Evolutionary conservation across 2,113 vertebrate genomes (phyloP).

Genomic region (Platycercus adscitus): DNA sequence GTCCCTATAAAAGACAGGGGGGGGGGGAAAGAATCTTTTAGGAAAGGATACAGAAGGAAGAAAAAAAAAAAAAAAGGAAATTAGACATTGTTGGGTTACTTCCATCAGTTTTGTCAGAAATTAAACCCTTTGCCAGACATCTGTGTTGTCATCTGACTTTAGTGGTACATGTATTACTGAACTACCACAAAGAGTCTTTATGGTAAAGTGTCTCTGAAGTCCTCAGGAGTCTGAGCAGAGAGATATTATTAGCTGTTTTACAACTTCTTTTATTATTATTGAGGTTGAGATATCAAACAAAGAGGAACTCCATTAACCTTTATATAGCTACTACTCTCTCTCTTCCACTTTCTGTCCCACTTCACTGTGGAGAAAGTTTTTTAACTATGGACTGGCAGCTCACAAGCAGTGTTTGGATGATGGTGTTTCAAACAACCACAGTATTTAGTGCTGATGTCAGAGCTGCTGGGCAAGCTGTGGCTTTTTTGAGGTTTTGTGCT

Average conservation of each 20-base stretch:
- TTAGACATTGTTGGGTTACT: not conserved
- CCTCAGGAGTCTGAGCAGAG: not conserved
- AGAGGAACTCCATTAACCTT: not conserved
- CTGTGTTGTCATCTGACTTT: not conserved
- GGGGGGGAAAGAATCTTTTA: not conserved
- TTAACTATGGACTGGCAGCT: not conserved
- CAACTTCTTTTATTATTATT: not conserved
- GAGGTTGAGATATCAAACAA: not conserved
- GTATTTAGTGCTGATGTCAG: rapidly evolving
- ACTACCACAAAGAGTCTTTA: not conserved
- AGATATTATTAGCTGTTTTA: not conserved
- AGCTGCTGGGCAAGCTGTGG: not conserved
- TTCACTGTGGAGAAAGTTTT: not conserved
- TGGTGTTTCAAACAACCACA: not conserved
- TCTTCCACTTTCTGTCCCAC: not conserved
- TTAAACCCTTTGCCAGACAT: not conserved
- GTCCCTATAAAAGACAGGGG: not conserved
- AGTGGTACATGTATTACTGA: not conserved
- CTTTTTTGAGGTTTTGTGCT: not conserved
- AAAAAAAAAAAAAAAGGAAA: not conserved
- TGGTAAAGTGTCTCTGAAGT: not conserved
- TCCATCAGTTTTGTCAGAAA: not conserved
- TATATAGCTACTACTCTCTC: not conserved
- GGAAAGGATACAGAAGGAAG: not conserved
- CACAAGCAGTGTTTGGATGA: not conserved